Evolutionary conservation across 2,113 vertebrate species (phyloP).

Genomic region (human): GRCh38 chr4:142364001-142364500

Average conservation of each 20-base stretch:
- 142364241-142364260: background rate
- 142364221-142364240: background rate
- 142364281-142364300: background rate
- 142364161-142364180: background rate
- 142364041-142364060: background rate
- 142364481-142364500: background rate
- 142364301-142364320: background rate
- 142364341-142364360: background rate
- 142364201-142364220: background rate
- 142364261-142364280: background rate
- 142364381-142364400: background rate
- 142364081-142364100: background rate
- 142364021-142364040: background rate
- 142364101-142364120: background rate
- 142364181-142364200: background rate
- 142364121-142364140: background rate
- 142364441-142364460: background rate
- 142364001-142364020: accelerated
- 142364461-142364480: background rate
- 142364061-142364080: background rate
- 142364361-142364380: background rate
- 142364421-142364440: background rate
- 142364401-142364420: background rate
- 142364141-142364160: background rate
- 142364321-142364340: background rate